Evolutionary conservation across 2,113 vertebrate genomes (phyloP).

Genomic region (Rhabdornis inornatus): DNA sequence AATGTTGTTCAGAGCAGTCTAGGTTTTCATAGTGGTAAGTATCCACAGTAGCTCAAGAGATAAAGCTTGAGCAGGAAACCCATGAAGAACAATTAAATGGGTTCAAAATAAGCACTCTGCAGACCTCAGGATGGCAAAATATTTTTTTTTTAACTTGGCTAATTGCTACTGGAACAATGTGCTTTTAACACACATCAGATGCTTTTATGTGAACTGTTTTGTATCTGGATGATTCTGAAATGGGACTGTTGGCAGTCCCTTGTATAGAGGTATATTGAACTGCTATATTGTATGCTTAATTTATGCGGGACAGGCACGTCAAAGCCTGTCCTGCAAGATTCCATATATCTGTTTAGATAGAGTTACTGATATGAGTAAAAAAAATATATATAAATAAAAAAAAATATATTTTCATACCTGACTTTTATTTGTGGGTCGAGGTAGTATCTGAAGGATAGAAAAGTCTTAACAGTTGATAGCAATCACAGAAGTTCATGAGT

Average conservation of each 20-base stretch:
- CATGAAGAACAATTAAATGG: background rate
- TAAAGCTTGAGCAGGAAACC: background rate
- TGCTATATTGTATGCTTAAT: background rate
- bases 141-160: background rate
- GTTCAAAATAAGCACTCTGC: background rate
- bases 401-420: background rate
- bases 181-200: background rate
- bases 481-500: background rate
- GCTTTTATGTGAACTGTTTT: background rate
- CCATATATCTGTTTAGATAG: background rate
- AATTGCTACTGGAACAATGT: background rate
- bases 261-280: background rate
- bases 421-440: background rate
- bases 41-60: background rate
- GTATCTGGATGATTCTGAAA: background rate
- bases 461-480: background rate
- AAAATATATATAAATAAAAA: background rate
- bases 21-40: background rate
- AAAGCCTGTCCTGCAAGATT: background rate
- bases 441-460: background rate
- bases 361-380: background rate
- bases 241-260: background rate
- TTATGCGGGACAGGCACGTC: background rate
- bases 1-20: background rate
- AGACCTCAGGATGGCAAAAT: background rate